Percentiles rank a stretch among this genome's conserved stretches.
Evolutionary conservation across 2,113 vertebrate species (phyloP).

Genomic region (Xenopus laevis): DNA sequence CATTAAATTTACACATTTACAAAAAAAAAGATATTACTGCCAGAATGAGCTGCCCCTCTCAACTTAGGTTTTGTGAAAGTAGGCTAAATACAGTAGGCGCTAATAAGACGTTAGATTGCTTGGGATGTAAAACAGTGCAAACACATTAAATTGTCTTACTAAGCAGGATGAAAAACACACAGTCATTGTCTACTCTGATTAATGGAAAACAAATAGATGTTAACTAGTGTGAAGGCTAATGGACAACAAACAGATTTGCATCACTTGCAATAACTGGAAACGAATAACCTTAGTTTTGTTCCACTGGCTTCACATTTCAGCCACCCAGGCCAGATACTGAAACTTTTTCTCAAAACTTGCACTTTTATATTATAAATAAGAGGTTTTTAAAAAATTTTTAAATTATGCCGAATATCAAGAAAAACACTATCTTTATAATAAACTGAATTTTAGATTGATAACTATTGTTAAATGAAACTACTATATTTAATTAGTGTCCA

Average conservation of each 20-base stretch:
- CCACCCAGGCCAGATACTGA: no score
- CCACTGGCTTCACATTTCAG: no score
- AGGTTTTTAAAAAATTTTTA: no score
- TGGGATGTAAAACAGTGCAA: slow-evolving; percentile 22
- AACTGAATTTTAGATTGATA: no score
- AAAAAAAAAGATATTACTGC: neutral
- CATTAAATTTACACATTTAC: neutral
- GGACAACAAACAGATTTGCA: slow-evolving; percentile 28
- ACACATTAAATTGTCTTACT: slow-evolving; percentile 19
- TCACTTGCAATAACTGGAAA: neutral
- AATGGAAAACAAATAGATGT: slow-evolving; percentile 34
- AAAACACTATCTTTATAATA: no score
- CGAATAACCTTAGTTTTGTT: no score
- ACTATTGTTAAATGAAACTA: no score
- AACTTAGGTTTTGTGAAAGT: neutral
- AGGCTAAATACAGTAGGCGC: slow-evolving; percentile 9
- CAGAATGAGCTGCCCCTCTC: slow-evolving; percentile 21
- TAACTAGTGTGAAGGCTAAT: slow-evolving; percentile 8
- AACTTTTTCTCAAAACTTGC: no score
- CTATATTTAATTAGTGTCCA: no score
- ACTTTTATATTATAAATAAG: no score
- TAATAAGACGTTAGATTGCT: slow-evolving; percentile 22
- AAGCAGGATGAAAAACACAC: slow-evolving; percentile 17
- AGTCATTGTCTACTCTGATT: slow-evolving; percentile 39
- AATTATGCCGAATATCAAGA: no score